phyloP scores from a whole-genome alignment of 2,797 vertebrate species.

The Manis pentadactyla region DNA sequence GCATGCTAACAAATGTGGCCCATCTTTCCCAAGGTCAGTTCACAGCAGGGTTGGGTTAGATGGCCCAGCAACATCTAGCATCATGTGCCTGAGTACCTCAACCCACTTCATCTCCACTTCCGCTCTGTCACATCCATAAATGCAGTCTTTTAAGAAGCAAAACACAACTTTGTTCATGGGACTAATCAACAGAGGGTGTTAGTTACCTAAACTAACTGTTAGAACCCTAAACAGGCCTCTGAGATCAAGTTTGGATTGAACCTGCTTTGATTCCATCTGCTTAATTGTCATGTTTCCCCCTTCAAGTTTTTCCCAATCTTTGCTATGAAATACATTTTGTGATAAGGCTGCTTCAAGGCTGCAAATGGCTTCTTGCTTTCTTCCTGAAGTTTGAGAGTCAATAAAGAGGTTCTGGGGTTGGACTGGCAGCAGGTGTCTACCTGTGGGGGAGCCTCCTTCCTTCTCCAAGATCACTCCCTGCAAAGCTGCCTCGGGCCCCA shows the following conservation, averaged over 20 bases:
- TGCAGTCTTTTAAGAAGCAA: background rate
- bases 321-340: background rate
- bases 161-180: background rate
- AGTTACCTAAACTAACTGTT: background rate
- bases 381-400: background rate
- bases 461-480: background rate
- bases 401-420: background rate
- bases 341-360: background rate
- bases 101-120: background rate
- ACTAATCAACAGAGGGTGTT: background rate
- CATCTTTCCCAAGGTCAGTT: background rate
- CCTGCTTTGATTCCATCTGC: background rate
- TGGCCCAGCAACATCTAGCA: background rate
- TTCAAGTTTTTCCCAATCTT: background rate
- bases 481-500: background rate
- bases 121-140: background rate
- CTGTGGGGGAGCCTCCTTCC: background rate
- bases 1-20: accelerated
- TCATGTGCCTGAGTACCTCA: background rate
- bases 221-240: background rate
- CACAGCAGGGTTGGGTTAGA: background rate
- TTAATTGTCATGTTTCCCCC: background rate
- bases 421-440: background rate
- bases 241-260: background rate
- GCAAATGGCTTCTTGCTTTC: background rate